Conservation (phyloP, 1,140 invertebrate species). For the Thaumatotibia leucotreta region DNA sequence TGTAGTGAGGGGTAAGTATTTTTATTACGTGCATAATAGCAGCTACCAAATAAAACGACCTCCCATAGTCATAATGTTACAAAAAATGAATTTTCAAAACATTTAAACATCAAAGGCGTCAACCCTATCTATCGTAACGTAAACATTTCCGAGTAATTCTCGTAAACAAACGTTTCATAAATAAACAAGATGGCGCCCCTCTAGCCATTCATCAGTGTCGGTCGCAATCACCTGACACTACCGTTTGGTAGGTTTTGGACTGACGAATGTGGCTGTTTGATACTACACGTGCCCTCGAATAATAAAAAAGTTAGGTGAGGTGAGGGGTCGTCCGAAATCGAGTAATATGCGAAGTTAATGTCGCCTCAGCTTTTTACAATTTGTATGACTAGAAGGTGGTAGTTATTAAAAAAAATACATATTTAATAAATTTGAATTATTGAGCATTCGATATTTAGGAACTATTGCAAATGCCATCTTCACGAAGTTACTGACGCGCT, state of each 20-base stretch:
- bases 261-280: neutral
- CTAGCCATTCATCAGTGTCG: neutral
- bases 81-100: neutral
- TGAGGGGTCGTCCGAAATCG: neutral
- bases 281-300: neutral
- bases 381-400: no score
- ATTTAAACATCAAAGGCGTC: neutral
- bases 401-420: no score
- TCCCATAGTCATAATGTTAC: neutral
- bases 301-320: neutral
- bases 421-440: no score
- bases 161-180: neutral
- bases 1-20: neutral
- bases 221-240: neutral
- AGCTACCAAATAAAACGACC: neutral
- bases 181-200: neutral
- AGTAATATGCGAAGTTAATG: neutral
- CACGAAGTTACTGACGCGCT: no score
- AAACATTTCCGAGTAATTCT: neutral
- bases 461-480: no score
- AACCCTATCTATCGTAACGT: neutral
- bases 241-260: neutral
- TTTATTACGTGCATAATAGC: neutral
- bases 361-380: no score
- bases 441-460: no score